Conservation (phyloP, 2,113 vertebrate species). For the Antechinus stuartii region DNA sequence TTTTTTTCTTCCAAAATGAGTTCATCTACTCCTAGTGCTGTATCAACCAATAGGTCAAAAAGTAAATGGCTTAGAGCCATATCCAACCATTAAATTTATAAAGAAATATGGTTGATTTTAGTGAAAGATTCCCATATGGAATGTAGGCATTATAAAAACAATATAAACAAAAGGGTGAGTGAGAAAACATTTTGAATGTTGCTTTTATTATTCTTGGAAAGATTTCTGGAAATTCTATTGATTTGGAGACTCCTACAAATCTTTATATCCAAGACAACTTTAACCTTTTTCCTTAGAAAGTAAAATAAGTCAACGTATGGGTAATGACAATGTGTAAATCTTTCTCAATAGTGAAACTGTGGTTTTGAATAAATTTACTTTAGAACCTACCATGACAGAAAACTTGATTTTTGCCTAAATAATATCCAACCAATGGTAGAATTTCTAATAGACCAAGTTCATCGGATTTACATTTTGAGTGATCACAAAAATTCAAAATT, state of each 20-base stretch:
- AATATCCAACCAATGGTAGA: neutral
- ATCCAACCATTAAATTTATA: neutral
- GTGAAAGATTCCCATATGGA: neutral
- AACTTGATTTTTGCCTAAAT: constrained; percentile 53
- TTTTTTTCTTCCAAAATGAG: constrained; percentile 14
- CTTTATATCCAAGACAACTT: neutral
- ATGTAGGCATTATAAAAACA: constrained; percentile 21
- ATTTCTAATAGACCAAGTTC: constrained; percentile 58
- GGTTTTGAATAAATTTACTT: neutral
- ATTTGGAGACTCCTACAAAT: constrained; percentile 39
- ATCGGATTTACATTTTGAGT: constrained; percentile 59
- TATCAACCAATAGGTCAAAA: neutral
- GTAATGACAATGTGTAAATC: neutral
- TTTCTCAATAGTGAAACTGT: constrained; percentile 17
- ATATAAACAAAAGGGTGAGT: neutral
- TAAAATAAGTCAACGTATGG: neutral
- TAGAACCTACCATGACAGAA: constrained; percentile 17
- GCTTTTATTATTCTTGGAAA: constrained; percentile 15
- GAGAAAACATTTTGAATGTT: neutral
- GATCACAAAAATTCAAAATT: constrained; percentile 48
- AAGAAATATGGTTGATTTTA: constrained; percentile 23
- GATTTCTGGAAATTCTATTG: constrained; percentile 21
- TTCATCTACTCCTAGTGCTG: neutral
- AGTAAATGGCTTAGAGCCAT: constrained; percentile 17
- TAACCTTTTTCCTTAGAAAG: constrained; percentile 18